phyloP scores from a whole-genome alignment of 2,113 vertebrate genomes.

The Grammomys dolichurus region DNA sequence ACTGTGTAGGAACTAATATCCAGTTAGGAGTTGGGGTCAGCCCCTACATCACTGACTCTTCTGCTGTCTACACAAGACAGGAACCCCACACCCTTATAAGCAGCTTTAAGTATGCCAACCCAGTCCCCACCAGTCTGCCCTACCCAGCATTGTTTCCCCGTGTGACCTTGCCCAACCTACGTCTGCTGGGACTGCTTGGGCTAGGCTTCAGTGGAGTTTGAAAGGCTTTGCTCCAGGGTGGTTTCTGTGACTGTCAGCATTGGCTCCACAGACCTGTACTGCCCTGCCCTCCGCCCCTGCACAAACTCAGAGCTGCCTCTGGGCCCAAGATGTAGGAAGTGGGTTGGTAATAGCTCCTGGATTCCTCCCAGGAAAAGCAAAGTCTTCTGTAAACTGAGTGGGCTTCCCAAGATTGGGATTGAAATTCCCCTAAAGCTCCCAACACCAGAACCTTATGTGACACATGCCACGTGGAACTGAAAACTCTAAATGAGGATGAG shows the following conservation, averaged over 20 bases:
- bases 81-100: fast-evolving
- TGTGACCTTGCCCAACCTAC: neutral
- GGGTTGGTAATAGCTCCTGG: neutral
- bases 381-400: neutral
- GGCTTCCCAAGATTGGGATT: neutral
- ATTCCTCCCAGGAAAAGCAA: neutral
- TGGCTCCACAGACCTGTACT: neutral
- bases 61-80: fast-evolving
- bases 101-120: neutral
- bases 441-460: neutral
- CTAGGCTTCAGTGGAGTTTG: neutral
- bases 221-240: neutral
- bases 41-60: neutral
- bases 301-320: neutral
- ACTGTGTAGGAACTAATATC: neutral
- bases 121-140: neutral
- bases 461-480: neutral
- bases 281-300: no score
- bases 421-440: neutral
- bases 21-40: no score
- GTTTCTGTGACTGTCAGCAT: no score
- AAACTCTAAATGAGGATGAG: neutral
- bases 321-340: no score
- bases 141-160: neutral
- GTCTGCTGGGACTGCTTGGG: no score